A percentile compares a stretch with the other conserved stretches of the same genome.
phyloP scores from a whole-genome alignment of 2,113 vertebrate species.

The Stegastes partitus region DNA sequence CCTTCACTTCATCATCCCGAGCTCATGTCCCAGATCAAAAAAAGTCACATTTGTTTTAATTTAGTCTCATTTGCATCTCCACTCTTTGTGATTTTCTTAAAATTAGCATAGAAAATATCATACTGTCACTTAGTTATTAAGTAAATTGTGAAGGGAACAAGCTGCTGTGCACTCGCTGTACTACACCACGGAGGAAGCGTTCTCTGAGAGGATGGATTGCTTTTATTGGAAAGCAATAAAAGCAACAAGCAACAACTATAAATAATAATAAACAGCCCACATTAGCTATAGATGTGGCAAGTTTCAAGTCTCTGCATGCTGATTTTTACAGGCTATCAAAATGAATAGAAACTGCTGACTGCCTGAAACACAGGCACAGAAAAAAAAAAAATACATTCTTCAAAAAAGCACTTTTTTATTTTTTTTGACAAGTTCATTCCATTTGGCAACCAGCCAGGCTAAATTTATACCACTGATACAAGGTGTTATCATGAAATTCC shows the following conservation, averaged over 20 bases:
- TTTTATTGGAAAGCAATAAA: constrained; percentile 16
- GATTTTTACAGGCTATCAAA: constrained; percentile 5
- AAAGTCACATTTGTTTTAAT: constrained; percentile 25
- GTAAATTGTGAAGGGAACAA: constrained; percentile 1
- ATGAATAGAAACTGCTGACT: not conserved
- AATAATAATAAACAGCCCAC: not conserved
- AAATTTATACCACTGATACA: too few relatives aligned
- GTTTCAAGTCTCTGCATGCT: not conserved
- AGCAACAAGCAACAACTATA: constrained; percentile 3
- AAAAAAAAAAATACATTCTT: too few relatives aligned
- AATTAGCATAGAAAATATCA: constrained; percentile 28
- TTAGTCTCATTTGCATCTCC: constrained; percentile 30
- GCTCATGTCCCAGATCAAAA: not conserved
- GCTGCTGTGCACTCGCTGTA: not conserved
- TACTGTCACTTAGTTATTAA: constrained; percentile 1
- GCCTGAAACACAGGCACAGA: too few relatives aligned
- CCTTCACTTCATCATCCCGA: not conserved
- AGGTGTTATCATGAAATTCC: too few relatives aligned
- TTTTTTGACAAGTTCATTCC: too few relatives aligned
- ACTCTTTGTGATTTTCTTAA: not conserved
- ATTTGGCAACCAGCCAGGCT: too few relatives aligned
- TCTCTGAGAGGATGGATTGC: not conserved
- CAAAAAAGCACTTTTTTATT: too few relatives aligned
- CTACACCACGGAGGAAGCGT: not conserved
- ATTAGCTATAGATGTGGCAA: not conserved